Evolutionary conservation across 2,888 invertebrate species (phyloP).

Genomic region (Heliconius charithonia): DNA sequence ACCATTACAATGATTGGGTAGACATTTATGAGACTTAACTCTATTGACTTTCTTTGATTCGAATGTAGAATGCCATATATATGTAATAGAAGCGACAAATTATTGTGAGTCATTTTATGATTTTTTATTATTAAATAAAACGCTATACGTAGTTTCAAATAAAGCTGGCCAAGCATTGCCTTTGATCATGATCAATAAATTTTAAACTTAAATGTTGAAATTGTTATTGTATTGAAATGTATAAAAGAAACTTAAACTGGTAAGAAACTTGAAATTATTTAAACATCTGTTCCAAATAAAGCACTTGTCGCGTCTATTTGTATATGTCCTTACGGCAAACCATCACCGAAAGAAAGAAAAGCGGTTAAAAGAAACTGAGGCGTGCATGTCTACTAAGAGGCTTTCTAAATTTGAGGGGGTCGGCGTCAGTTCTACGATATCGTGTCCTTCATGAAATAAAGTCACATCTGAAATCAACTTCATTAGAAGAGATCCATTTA

Average conservation of each 20-base stretch:
- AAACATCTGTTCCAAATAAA: background rate
- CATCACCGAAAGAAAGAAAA: constrained; percentile 67
- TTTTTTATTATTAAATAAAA: background rate
- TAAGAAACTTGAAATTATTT: background rate
- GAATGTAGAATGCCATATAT: constrained; percentile 54
- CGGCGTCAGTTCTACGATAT: constrained; percentile 74
- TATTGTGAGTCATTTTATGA: background rate
- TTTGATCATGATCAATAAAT: background rate
- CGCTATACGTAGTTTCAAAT: background rate
- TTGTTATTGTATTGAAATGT: background rate
- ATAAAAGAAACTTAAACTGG: background rate
- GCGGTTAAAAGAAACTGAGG: constrained; percentile 77
- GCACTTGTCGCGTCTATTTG: constrained; percentile 60
- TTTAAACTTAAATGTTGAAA: background rate
- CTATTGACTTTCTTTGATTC: constrained; percentile 53
- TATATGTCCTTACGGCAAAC: constrained; percentile 54
- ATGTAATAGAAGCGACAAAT: constrained; percentile 62
- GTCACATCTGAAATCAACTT: constrained; percentile 26
- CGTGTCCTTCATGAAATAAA: constrained; percentile 25
- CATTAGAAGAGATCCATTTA: constrained; percentile 13
- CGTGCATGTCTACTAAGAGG: constrained; percentile 81
- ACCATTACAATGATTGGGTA: constrained; percentile 58
- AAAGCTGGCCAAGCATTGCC: constrained; percentile 36
- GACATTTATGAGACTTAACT: constrained; percentile 63
- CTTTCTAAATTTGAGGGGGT: constrained; percentile 67